Evolutionary conservation across 2,888 invertebrate genomes (phyloP).

Genomic region (Acholoe squamosa): DNA sequence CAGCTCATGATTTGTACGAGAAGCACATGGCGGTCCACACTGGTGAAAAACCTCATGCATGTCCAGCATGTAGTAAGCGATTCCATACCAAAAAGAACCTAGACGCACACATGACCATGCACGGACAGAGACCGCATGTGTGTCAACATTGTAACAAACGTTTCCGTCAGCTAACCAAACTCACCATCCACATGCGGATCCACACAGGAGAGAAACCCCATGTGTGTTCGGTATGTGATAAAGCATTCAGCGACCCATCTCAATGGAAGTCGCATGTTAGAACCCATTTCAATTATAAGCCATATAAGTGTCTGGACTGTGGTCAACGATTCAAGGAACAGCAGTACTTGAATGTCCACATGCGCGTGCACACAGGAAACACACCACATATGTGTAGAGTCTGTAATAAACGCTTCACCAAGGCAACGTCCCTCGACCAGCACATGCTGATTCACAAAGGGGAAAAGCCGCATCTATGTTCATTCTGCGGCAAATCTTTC

Average conservation of each 20-base stretch:
- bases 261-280: background rate
- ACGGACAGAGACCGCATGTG: background rate
- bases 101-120: too few relatives aligned
- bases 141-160: background rate
- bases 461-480: background rate
- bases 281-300: background rate
- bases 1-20: background rate
- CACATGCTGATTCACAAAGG: conserved; percentile 18
- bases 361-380: background rate
- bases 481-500: background rate
- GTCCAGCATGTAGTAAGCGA: conserved; percentile 15
- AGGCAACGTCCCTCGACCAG: background rate
- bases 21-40: background rate
- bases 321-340: background rate
- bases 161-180: background rate
- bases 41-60: conserved; percentile 26
- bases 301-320: background rate
- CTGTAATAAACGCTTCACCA: background rate
- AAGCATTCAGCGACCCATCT: background rate
- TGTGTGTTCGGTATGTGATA: background rate
- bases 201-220: conserved; percentile 5
- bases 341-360: background rate
- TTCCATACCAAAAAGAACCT: background rate
- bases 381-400: background rate
- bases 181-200: background rate